Evolutionary conservation across 2,113 vertebrate species (phyloP).

Genomic region (Vulpes vulpes): DNA sequence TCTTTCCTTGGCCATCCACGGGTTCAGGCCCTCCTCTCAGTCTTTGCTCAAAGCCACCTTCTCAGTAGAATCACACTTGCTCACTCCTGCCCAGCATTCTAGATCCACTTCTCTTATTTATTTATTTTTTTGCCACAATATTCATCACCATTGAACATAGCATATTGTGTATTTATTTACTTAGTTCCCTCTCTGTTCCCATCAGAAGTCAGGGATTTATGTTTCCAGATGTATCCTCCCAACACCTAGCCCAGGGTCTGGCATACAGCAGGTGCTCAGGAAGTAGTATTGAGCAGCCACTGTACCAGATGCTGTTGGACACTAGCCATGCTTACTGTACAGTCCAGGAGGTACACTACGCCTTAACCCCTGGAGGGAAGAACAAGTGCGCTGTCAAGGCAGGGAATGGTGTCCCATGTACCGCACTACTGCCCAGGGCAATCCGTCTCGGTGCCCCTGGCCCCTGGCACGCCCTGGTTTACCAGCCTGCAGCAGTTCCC

Average conservation of each 20-base stretch:
- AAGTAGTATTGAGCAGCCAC: neutral
- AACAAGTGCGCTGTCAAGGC: neutral
- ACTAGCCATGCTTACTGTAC: neutral
- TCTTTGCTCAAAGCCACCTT: neutral
- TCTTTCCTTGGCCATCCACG: neutral
- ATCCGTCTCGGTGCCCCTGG: neutral
- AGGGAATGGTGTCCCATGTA: neutral
- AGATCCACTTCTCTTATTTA: neutral
- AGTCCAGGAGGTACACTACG: neutral
- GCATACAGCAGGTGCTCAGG: neutral
- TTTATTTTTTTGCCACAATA: neutral
- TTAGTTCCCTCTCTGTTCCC: neutral
- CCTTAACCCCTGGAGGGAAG: neutral
- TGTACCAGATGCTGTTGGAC: rapidly evolving
- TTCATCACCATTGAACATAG: neutral
- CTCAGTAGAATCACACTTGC: neutral
- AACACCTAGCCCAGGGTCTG: neutral
- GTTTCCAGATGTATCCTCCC: neutral
- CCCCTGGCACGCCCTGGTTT: neutral
- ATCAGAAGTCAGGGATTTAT: neutral
- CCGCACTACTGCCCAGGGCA: too few relatives aligned
- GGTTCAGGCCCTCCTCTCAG: neutral
- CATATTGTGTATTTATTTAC: neutral
- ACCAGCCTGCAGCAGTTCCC: neutral
- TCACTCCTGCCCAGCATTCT: rapidly evolving